Percentiles rank a stretch among this genome's conserved stretches.
Conservation (phyloP, 2,888 invertebrate genomes). For the Trachelus stipa region DNA sequence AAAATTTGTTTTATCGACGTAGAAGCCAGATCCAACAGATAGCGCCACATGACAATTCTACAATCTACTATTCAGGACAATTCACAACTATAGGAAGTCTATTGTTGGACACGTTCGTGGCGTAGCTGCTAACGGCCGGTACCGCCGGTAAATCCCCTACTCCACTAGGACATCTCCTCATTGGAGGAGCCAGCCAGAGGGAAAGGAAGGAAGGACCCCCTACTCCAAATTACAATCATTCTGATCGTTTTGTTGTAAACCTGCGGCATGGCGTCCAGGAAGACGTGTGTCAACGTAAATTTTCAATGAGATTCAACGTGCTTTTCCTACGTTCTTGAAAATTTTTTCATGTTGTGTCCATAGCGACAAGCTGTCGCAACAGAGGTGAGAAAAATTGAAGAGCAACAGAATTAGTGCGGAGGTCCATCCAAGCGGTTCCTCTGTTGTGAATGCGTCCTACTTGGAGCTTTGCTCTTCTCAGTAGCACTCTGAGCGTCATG, state of each 20-base stretch:
- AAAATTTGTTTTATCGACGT: neutral
- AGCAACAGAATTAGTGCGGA: neutral
- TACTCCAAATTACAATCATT: neutral
- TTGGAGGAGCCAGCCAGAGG: too few relatives aligned
- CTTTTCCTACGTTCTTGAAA: neutral
- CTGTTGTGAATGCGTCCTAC: neutral
- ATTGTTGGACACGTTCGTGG: neutral
- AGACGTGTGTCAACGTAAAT: conserved; percentile 47
- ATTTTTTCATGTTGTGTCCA: neutral
- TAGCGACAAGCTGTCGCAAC: neutral
- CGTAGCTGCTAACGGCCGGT: neutral
- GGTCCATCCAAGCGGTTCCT: neutral
- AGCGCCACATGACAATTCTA: neutral
- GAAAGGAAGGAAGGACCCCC: neutral
- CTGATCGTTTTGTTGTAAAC: conserved; percentile 9
- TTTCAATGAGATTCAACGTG: conserved; percentile 32
- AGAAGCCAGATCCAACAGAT: neutral
- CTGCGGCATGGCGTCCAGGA: conserved; percentile 50
- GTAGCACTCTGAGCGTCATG: neutral
- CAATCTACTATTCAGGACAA: neutral
- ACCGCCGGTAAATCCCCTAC: neutral
- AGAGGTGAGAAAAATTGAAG: neutral
- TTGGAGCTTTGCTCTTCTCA: neutral
- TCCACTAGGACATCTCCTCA: too few relatives aligned
- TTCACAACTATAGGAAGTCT: neutral